These are phyloP conservation scores for Neosilurus mollespiculum DNA, from an alignment of 2,797 vertebrate genomes.

Conservation along the genomic window DNA sequence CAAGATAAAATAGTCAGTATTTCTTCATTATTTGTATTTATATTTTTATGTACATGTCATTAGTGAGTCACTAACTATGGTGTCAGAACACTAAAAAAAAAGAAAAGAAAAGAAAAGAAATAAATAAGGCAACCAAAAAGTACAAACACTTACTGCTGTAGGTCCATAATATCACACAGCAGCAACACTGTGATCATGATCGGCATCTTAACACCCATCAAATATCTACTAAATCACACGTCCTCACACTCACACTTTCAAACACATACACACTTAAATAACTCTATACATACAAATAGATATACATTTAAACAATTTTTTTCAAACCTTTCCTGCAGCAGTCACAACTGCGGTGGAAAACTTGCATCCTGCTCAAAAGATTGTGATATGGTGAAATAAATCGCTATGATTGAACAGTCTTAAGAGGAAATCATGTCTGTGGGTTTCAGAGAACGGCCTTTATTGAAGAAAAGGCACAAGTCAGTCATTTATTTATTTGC, in stretches of 20 bases:
- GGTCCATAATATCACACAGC: slow-evolving; percentile 62
- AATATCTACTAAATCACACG: slow-evolving; percentile 40
- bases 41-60: slow-evolving; percentile 74
- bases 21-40: slow-evolving; percentile 81
- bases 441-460: not conserved
- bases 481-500: not conserved
- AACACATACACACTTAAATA: slow-evolving; percentile 54
- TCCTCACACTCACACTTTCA: slow-evolving; percentile 51
- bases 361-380: slow-evolving; percentile 58
- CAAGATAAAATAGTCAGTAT: slow-evolving; percentile 79
- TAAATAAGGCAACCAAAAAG: slow-evolving; percentile 75
- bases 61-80: slow-evolving; percentile 62
- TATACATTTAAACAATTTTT: slow-evolving; percentile 37
- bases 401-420: slow-evolving; percentile 51
- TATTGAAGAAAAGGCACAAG: not conserved
- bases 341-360: slow-evolving; percentile 25
- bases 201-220: slow-evolving; percentile 59
- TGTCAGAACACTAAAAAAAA: slow-evolving; percentile 62
- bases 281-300: slow-evolving; percentile 52
- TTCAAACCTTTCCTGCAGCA: slow-evolving; percentile 9
- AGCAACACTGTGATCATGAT: slow-evolving; percentile 64
- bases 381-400: slow-evolving; percentile 62
- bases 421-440: slow-evolving; percentile 45
- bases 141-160: slow-evolving; percentile 71
- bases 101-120: slow-evolving; percentile 60